A percentile compares a stretch with the other conserved stretches of the same genome.
phyloP scores from a whole-genome alignment of 2,113 vertebrate species.

The Varanus salvator region DNA sequence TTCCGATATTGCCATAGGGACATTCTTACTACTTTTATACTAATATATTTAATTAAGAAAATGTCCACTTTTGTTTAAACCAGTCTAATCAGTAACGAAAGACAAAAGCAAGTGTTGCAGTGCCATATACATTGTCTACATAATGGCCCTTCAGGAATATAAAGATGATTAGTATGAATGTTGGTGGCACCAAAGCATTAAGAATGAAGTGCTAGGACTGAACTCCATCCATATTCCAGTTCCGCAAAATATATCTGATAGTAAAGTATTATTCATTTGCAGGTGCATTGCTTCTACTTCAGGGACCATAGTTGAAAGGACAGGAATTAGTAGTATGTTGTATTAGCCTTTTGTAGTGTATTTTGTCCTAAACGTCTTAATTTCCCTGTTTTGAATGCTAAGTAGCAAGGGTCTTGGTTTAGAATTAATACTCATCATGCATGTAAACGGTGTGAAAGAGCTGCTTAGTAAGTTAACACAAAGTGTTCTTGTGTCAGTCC shows the following conservation, averaged over 20 bases:
- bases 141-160: slow-evolving; percentile 77
- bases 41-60: slow-evolving; percentile 31
- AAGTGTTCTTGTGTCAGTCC: slow-evolving; percentile 99
- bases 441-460: slow-evolving; percentile 99
- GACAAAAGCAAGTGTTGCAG: slow-evolving; percentile 50
- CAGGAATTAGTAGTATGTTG: slow-evolving; percentile 97
- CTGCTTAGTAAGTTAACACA: slow-evolving; percentile 97
- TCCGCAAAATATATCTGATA: slow-evolving; percentile 89
- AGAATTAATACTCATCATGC: slow-evolving; percentile 98
- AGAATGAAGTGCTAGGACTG: slow-evolving; percentile 91
- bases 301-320: slow-evolving; percentile 93
- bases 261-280: slow-evolving; percentile 98
- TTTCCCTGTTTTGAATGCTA: slow-evolving; percentile 99
- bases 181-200: slow-evolving; percentile 82
- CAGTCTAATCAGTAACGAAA: neutral
- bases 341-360: slow-evolving; percentile 99
- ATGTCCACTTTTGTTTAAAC: slow-evolving; percentile 28
- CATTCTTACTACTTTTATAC: neutral
- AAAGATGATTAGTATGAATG: slow-evolving; percentile 86
- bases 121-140: slow-evolving; percentile 78
- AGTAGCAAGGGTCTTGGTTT: slow-evolving; percentile 96
- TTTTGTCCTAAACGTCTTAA: slow-evolving; percentile 99
- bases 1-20: neutral
- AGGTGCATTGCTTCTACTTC: slow-evolving; percentile 99
- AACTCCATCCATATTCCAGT: slow-evolving; percentile 84